Conservation (phyloP, 2,113 vertebrate genomes). For the Scopus umbretta region DNA sequence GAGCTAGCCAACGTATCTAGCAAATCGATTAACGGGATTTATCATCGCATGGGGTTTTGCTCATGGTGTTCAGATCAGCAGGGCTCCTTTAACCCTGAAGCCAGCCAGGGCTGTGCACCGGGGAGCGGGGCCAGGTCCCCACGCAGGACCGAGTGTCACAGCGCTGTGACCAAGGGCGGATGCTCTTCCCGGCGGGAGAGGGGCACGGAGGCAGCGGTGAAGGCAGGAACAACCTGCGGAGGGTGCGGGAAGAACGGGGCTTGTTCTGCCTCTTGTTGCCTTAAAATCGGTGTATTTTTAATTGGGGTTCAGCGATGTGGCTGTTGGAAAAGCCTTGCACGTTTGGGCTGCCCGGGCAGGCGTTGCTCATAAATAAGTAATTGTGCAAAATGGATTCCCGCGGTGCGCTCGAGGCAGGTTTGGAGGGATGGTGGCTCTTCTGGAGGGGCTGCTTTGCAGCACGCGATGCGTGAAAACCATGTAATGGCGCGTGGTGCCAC, state of each 20-base stretch:
- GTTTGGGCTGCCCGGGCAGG: not conserved
- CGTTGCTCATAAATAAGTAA: not conserved
- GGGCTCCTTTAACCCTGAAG: not conserved
- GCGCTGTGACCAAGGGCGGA: not conserved
- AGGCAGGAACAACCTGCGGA: not conserved
- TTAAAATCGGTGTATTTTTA: accelerated
- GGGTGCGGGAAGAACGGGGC: not conserved
- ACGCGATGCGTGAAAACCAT: too few relatives aligned
- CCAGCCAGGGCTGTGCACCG: not conserved
- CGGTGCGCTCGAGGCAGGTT: too few relatives aligned
- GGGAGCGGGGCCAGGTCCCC: not conserved
- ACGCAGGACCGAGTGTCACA: not conserved
- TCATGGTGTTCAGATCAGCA: not conserved
- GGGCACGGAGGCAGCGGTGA: not conserved
- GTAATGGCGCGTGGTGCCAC: not conserved
- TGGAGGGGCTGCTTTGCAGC: not conserved
- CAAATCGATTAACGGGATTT: not conserved
- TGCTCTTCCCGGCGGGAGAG: not conserved
- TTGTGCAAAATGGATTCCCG: too few relatives aligned
- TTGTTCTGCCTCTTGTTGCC: not conserved
- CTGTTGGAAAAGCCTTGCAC: not conserved
- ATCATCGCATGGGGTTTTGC: not conserved
- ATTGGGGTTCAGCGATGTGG: accelerated
- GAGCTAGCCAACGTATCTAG: not conserved
- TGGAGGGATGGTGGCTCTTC: not conserved